phyloP scores from a whole-genome alignment of 2,888 invertebrate genomes.

The Drosophila paramelanica region DNA sequence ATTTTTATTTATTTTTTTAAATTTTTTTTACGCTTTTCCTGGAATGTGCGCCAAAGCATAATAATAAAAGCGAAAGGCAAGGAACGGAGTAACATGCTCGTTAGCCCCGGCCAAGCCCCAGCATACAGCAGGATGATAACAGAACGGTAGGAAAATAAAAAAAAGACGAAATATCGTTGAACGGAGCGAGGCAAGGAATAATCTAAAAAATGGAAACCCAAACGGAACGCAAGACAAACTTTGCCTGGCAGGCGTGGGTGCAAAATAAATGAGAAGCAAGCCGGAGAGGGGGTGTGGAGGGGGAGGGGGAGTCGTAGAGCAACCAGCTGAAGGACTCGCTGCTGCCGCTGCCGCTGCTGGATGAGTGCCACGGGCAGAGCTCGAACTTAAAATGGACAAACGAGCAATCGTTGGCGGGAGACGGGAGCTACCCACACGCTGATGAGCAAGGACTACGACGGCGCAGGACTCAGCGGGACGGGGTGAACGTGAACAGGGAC shows the following conservation, averaged over 20 bases:
- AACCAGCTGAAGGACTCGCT: constrained; percentile 68
- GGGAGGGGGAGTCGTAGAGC: constrained; percentile 5
- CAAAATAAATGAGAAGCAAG: constrained; percentile 74
- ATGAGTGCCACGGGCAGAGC: constrained; percentile 82
- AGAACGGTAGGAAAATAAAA: constrained; percentile 28
- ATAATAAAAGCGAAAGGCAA: constrained; percentile 80
- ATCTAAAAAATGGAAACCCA: constrained; percentile 81
- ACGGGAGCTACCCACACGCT: constrained; percentile 49
- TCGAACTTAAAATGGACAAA: constrained; percentile 82
- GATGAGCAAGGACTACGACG: constrained; percentile 75
- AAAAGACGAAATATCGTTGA: constrained; percentile 56
- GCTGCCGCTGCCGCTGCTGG: constrained; percentile 56
- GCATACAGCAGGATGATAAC: constrained; percentile 49
- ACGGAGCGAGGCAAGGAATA: constrained; percentile 71
- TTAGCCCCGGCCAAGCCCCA: constrained; percentile 58
- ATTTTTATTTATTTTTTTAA: constrained; percentile 14
- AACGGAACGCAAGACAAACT: constrained; percentile 81
- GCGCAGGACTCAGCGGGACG: constrained; percentile 9
- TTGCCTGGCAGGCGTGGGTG: constrained; percentile 80
- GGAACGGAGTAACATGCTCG: constrained; percentile 81
- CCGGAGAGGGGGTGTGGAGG: not conserved
- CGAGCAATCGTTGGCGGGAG: constrained; percentile 29
- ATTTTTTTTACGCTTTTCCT: constrained; percentile 28
- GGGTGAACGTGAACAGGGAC: no score
- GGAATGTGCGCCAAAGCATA: constrained; percentile 81